phyloP scores from a whole-genome alignment of 2,888 invertebrate species.

The Pachydiplax longipennis region DNA sequence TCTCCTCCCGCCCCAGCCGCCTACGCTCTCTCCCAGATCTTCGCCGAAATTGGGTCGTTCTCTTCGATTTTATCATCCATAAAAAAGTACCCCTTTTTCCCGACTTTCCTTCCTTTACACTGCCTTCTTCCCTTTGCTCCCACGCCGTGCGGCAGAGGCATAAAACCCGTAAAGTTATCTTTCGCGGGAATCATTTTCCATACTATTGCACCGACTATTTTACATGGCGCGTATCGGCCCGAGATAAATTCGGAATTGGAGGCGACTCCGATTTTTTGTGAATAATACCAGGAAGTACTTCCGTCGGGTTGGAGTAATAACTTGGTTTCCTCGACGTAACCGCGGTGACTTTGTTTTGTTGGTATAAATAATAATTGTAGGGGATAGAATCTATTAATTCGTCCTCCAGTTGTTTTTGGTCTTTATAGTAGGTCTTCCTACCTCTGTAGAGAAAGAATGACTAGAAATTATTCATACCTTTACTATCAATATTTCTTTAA shows the following conservation, averaged over 20 bases:
- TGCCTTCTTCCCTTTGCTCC: not conserved
- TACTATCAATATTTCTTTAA: no score
- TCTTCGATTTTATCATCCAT: slow-evolving; percentile 41
- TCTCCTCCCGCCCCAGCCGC: not conserved
- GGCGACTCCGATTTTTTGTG: not conserved
- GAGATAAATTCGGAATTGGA: not conserved
- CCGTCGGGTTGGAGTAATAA: not conserved
- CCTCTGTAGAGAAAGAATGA: no score
- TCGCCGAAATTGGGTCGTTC: slow-evolving; percentile 32
- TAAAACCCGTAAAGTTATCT: not conserved
- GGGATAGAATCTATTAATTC: no score
- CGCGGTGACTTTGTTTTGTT: no score
- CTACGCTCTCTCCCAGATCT: not conserved
- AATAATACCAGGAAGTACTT: not conserved
- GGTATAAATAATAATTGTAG: no score
- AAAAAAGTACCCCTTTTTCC: slow-evolving; percentile 10
- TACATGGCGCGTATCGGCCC: not conserved
- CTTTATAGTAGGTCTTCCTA: no score
- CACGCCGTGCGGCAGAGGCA: not conserved
- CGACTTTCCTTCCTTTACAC: not conserved
- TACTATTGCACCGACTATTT: not conserved
- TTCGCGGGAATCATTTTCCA: slow-evolving; percentile 20
- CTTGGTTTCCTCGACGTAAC: no score
- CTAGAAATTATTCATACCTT: no score
- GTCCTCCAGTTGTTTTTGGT: no score